Evolutionary conservation across 2,888 invertebrate species (phyloP).

Genomic region (Sesamia inferens): DNA sequence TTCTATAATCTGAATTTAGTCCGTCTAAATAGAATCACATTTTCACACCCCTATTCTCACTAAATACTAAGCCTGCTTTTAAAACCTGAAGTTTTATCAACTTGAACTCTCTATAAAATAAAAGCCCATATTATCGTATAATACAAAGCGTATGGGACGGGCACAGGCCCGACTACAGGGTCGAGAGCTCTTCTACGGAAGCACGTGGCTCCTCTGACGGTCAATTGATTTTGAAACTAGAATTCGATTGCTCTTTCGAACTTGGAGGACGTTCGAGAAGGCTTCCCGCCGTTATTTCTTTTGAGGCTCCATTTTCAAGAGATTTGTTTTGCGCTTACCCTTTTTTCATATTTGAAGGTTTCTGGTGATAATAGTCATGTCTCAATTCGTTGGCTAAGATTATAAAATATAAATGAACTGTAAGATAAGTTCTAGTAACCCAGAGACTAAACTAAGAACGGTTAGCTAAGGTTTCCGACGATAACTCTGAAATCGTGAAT

Average conservation of each 20-base stretch:
- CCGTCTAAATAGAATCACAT: too few species aligned
- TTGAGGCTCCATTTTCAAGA: slow-evolving; percentile 38
- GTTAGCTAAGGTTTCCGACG: background rate
- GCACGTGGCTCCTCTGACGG: slow-evolving; percentile 64
- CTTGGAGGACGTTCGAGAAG: slow-evolving; percentile 62
- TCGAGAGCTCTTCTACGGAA: slow-evolving; percentile 64
- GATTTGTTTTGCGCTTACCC: slow-evolving; percentile 23
- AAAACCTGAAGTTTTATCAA: background rate
- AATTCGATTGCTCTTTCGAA: slow-evolving; percentile 68
- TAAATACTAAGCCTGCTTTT: background rate
- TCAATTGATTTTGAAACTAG: slow-evolving; percentile 77
- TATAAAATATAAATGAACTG: background rate
- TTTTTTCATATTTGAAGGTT: slow-evolving; percentile 26
- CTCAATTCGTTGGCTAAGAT: background rate
- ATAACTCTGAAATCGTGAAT: background rate
- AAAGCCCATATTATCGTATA: slow-evolving; percentile 22
- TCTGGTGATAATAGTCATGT: background rate
- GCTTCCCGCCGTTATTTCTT: slow-evolving; percentile 62
- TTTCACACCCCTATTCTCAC: too few species aligned
- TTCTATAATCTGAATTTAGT: too few species aligned
- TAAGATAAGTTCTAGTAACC: background rate
- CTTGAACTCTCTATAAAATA: background rate
- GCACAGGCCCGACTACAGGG: slow-evolving; percentile 60
- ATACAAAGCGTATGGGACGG: slow-evolving; percentile 31
- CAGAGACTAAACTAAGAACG: background rate